phyloP scores from a whole-genome alignment of 2,113 vertebrate genomes.

The Pteropus alecto region DNA sequence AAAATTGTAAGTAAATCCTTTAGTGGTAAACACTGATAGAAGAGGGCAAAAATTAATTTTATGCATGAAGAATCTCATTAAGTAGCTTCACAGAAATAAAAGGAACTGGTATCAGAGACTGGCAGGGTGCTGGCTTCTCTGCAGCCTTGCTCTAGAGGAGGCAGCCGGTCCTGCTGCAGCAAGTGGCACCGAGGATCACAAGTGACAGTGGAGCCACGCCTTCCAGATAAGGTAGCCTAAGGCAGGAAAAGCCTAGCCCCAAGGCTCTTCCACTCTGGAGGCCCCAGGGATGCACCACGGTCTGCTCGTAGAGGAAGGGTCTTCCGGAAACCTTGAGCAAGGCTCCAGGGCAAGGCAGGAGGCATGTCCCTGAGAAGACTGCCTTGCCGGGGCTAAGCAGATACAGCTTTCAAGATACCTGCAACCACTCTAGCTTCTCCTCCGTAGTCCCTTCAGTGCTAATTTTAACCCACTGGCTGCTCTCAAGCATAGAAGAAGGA shows the following conservation, averaged over 20 bases:
- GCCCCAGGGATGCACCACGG: no score
- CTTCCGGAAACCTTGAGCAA: background rate
- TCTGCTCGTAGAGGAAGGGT: background rate
- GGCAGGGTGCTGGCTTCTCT: background rate
- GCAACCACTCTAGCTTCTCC: background rate
- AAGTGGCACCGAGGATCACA: background rate
- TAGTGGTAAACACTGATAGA: constrained; percentile 73
- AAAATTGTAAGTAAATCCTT: constrained; percentile 79
- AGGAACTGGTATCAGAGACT: constrained; percentile 58
- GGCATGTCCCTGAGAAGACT: background rate
- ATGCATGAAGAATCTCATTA: constrained; percentile 85
- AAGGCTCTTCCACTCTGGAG: background rate
- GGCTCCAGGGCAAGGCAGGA: background rate
- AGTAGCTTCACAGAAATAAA: constrained; percentile 77
- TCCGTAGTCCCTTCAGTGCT: background rate
- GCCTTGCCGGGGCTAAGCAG: background rate
- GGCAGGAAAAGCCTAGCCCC: background rate
- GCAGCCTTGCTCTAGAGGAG: background rate
- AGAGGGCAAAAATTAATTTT: constrained; percentile 83
- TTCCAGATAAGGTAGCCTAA: background rate
- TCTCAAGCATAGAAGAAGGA: background rate
- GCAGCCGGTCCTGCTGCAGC: background rate
- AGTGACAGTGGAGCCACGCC: no score
- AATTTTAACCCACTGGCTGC: constrained; percentile 38
- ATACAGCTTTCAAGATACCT: background rate